Conservation (phyloP, 1,140 invertebrate species). For the Drosophila sproati region DNA sequence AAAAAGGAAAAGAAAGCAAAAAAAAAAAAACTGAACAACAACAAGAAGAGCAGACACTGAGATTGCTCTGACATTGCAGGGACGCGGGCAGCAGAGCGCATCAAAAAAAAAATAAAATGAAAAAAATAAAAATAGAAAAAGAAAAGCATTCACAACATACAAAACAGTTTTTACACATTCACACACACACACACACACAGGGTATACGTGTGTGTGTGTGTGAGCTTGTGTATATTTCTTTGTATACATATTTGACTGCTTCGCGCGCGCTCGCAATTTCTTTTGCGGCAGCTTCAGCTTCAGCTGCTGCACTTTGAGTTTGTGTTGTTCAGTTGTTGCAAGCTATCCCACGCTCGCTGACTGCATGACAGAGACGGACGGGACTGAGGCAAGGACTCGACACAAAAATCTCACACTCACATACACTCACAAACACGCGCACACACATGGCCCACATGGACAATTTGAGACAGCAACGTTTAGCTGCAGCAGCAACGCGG, state of each 20-base stretch:
- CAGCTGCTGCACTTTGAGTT: slow-evolving; percentile 73
- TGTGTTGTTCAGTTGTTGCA: slow-evolving; percentile 80
- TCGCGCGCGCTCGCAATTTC: slow-evolving; percentile 78
- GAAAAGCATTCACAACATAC: slow-evolving; percentile 77
- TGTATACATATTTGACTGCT: slow-evolving; percentile 70
- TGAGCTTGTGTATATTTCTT: slow-evolving; percentile 43
- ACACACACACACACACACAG: slow-evolving; percentile 11
- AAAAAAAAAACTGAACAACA: slow-evolving; percentile 43
- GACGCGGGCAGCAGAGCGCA: slow-evolving; percentile 21
- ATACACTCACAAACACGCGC: slow-evolving; percentile 15
- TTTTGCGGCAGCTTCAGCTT: slow-evolving; percentile 62
- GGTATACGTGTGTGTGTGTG: slow-evolving; percentile 27
- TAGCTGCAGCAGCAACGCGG: slow-evolving; percentile 24
- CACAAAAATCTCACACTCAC: slow-evolving; percentile 7
- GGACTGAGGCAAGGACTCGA: slow-evolving; percentile 59
- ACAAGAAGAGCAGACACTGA: slow-evolving; percentile 30
- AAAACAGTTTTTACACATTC: slow-evolving; percentile 63
- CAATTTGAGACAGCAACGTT: slow-evolving; percentile 25
- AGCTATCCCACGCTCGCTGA: slow-evolving; percentile 77
- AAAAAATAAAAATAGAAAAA: slow-evolving; percentile 47
- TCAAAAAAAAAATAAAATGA: slow-evolving; percentile 34
- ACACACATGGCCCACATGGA: slow-evolving; percentile 2
- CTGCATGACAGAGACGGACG: slow-evolving; percentile 63
- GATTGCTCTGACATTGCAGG: slow-evolving; percentile 37
- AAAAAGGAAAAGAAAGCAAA: slow-evolving; percentile 25